Evolutionary conservation across 2,113 vertebrate genomes (phyloP).

Genomic region (Erinaceus europaeus): DNA sequence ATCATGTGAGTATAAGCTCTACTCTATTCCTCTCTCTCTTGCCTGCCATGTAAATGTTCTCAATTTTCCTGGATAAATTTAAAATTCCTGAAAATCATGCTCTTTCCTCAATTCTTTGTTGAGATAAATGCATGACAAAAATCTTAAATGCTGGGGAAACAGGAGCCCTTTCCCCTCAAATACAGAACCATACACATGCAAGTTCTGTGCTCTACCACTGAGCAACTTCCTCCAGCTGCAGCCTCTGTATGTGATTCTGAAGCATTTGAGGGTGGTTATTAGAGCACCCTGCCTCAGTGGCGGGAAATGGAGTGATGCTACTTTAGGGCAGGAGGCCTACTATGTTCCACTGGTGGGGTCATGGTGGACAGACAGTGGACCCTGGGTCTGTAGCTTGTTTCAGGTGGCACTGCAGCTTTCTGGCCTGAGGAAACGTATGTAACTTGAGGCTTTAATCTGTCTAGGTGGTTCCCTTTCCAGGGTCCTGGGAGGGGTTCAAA

Average conservation of each 20-base stretch:
- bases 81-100: no score
- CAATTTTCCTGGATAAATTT: no score
- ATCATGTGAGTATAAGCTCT: no score
- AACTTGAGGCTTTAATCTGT: background rate
- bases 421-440: background rate
- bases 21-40: no score
- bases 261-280: background rate
- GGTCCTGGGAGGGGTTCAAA: background rate
- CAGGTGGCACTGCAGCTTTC: background rate
- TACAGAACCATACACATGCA: no score
- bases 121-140: no score
- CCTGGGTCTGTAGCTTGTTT: background rate
- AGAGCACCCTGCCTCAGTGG: background rate
- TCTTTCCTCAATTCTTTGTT: no score
- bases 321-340: background rate
- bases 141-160: no score
- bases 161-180: no score
- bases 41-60: no score
- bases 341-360: rapidly evolving
- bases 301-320: background rate
- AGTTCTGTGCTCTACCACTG: no score
- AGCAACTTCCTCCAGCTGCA: no score
- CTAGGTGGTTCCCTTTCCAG: background rate
- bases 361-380: background rate
- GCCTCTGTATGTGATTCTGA: background rate